Evolutionary conservation across 2,113 vertebrate genomes (phyloP).

Genomic region (Ciconia maguari): DNA sequence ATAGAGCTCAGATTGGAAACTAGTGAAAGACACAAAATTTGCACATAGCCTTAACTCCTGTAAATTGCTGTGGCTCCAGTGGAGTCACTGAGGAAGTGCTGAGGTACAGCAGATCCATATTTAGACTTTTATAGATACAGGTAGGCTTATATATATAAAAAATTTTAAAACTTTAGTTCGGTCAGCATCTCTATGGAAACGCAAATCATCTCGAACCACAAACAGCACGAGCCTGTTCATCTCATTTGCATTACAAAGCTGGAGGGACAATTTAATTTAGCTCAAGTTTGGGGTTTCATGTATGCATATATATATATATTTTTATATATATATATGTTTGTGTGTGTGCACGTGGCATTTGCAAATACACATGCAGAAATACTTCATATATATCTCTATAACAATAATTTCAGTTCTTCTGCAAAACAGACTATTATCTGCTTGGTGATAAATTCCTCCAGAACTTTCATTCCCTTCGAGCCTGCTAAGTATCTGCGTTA

Average conservation of each 20-base stretch:
- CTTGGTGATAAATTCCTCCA: neutral
- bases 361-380: neutral
- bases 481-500: neutral
- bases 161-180: slow-evolving; percentile 12
- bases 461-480: neutral
- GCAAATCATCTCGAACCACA: slow-evolving; percentile 18
- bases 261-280: slow-evolving; percentile 20
- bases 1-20: neutral
- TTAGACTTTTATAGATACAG: slow-evolving; percentile 45
- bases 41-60: neutral
- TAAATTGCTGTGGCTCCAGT: slow-evolving; percentile 2
- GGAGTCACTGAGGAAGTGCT: slow-evolving; percentile 8
- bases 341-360: neutral
- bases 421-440: neutral
- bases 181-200: slow-evolving; percentile 63
- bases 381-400: neutral
- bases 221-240: slow-evolving; percentile 35
- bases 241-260: slow-evolving; percentile 54
- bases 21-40: neutral
- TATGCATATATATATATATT: neutral
- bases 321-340: neutral
- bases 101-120: neutral
- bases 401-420: slow-evolving; percentile 12
- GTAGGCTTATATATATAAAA: slow-evolving; percentile 13
- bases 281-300: slow-evolving; percentile 17